Evolutionary conservation across 2,888 invertebrate species (phyloP).

Genomic region (Sphinx pinastri): DNA sequence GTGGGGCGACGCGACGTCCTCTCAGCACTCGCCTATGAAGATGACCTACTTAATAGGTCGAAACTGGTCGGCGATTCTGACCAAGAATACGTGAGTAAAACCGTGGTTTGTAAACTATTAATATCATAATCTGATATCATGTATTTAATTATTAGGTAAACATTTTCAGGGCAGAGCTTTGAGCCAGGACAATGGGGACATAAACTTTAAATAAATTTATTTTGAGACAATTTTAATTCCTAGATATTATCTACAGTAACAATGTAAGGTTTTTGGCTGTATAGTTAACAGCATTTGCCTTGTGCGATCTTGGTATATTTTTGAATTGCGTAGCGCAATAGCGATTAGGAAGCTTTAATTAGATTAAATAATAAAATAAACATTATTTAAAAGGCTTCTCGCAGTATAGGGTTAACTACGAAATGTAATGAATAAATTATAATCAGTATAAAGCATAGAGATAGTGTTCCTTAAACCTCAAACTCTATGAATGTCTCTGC

Average conservation of each 20-base stretch:
- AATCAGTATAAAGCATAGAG: background rate
- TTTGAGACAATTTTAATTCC: background rate
- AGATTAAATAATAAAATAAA: background rate
- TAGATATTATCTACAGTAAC: background rate
- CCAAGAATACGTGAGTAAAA: too few species aligned
- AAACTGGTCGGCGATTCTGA: too few species aligned
- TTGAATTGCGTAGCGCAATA: conserved; percentile 2
- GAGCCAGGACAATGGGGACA: conserved; percentile 70
- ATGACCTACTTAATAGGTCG: too few species aligned
- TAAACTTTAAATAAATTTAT: conserved; percentile 25
- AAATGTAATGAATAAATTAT: background rate
- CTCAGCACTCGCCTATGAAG: too few species aligned
- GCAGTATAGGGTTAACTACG: background rate
- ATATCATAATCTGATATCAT: conserved; percentile 36
- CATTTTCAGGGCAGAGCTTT: conserved; percentile 59
- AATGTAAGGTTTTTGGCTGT: conserved; percentile 14
- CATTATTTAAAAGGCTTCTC: background rate
- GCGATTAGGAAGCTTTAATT: conserved; percentile 22
- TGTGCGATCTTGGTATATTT: background rate
- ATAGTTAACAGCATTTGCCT: conserved; percentile 1
- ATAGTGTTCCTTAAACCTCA: background rate
- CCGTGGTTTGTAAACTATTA: too few species aligned
- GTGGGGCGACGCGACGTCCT: too few species aligned
- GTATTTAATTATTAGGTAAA: conserved; percentile 27
- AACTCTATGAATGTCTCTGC: background rate